Evolutionary conservation across 2,113 vertebrate genomes (phyloP).

Genomic region (Paraplagusia blochii): DNA sequence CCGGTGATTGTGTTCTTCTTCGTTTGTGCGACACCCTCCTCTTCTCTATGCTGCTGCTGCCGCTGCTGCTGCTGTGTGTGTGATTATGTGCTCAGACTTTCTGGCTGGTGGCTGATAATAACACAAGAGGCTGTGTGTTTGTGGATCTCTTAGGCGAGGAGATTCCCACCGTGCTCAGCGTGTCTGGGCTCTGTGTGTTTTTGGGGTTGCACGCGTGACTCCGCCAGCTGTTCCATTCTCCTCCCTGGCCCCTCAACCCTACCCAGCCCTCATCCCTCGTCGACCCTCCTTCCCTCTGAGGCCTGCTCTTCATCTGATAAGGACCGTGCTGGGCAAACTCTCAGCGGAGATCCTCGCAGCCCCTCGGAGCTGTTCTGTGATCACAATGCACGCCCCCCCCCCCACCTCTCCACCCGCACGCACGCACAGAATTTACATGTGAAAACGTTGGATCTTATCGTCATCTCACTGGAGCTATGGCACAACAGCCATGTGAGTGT

Average conservation of each 20-base stretch:
- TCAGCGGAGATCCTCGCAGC: conserved; percentile 60
- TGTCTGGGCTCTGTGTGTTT: conserved; percentile 74
- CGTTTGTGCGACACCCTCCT: conserved; percentile 31
- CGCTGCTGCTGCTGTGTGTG: conserved; percentile 22
- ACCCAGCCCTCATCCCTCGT: conserved; percentile 42
- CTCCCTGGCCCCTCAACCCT: conserved; percentile 53
- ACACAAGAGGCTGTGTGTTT: conserved; percentile 69
- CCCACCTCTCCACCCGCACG: conserved; percentile 43
- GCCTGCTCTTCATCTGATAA: conserved; percentile 80
- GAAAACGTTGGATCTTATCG: conserved; percentile 76
- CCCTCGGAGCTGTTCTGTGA: conserved; percentile 44
- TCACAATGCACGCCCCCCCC: conserved; percentile 63
- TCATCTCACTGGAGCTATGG: conserved; percentile 64
- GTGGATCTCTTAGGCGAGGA: conserved; percentile 61
- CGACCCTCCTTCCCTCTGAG: conserved; percentile 55
- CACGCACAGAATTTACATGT: conserved; percentile 73
- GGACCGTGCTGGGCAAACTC: conserved; percentile 54
- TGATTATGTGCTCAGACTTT: conserved; percentile 69
- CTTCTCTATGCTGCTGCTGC: conserved; percentile 33
- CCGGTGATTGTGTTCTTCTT: conserved; percentile 31
- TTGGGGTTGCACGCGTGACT: conserved; percentile 74
- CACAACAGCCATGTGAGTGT: conserved; percentile 49
- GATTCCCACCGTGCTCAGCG: conserved; percentile 76
- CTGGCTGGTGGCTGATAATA: conserved; percentile 73
- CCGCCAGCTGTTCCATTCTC: conserved; percentile 77